Base-by-base conservation (phyloP, 2,113 vertebrate genomes). In the Rhineura floridana region DNA sequence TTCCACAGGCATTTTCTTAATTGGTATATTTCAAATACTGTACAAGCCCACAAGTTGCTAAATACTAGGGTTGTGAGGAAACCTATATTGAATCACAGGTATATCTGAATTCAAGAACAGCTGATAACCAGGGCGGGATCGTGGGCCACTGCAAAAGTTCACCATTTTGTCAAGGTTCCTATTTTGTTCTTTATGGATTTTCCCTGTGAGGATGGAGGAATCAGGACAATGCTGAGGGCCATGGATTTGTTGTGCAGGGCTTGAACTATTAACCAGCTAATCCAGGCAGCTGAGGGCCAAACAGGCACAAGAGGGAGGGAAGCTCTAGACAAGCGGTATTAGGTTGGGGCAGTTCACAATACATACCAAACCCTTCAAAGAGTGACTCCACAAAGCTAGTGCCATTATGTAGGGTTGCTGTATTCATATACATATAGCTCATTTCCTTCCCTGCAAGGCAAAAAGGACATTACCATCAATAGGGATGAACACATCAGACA, bases 311-410 rank as follows among this genome's bases (percentile, higher is more conserved):
- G 28, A 52, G 17, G 59, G 13, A 67, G 48, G 8, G 30, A 72
- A 17, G 36, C 7, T 76, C 69, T 48, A 73, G 46, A 69, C 85
- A n/a, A 36, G 9, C 36, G 75, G 30, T 39, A 75, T 13, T 76
- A 44, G 19, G 55, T 3, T 78, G 75, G 44, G 50, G 3, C 33
- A 30, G 19, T 33, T 65, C 11, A 42, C 12, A 15, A 17, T 73
- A 90, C 97, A 2, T 96, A 99, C 98, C 99, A 75, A 99, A 99
- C 92, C 98, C 98, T 88, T 99, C 98, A 87, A 99, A 99, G 83
- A 99, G 97, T 25, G 99, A 99, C 94, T 99, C 99, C 87, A 99
- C 98, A 3, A 99, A 99, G 95, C 99, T 99, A 70, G 99, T 99
- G 90, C 99, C 98, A 2, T 98, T 98, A 94, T 98, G 97, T 86